phyloP scores from a whole-genome alignment of 1,140 invertebrate genomes.

The Apis laboriosa region DNA sequence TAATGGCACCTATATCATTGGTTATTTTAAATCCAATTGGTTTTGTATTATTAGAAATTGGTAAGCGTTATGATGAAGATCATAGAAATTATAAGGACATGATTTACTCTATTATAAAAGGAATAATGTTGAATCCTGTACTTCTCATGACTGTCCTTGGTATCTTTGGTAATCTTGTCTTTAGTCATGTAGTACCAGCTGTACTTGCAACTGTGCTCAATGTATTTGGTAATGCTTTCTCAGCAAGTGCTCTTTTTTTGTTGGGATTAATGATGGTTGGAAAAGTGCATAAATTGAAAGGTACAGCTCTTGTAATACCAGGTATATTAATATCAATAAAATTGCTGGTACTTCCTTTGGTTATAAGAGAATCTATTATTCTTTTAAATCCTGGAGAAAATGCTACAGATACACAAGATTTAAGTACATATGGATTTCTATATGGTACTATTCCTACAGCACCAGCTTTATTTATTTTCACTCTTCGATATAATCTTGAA shows the following conservation, averaged over 20 bases:
- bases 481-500: slow-evolving; percentile 92
- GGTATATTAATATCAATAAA: slow-evolving; percentile 94
- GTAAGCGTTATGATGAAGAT: slow-evolving; percentile 81
- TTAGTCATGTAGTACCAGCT: slow-evolving; percentile 88
- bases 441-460: slow-evolving; percentile 98
- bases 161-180: slow-evolving; percentile 91
- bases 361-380: slow-evolving; percentile 92
- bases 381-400: slow-evolving; percentile 86
- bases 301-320: slow-evolving; percentile 89
- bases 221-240: slow-evolving; percentile 93
- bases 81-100: slow-evolving; percentile 68
- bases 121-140: slow-evolving; percentile 93
- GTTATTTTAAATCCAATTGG: slow-evolving; percentile 96
- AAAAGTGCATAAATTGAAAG: slow-evolving; percentile 89
- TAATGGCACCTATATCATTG: slow-evolving; percentile 96
- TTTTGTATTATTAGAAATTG: slow-evolving; percentile 94
- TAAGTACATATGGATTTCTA: slow-evolving; percentile 96
- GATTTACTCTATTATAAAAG: slow-evolving; percentile 82
- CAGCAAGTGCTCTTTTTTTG: slow-evolving; percentile 94
- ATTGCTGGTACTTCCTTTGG: slow-evolving; percentile 92
- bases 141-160: slow-evolving; percentile 96
- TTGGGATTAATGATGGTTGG: slow-evolving; percentile 97
- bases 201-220: slow-evolving; percentile 89
- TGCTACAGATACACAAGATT: slow-evolving; percentile 87
- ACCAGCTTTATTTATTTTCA: slow-evolving; percentile 96